Percentiles rank a stretch among this genome's conserved stretches.
phyloP scores from a whole-genome alignment of 35 echinoderm and acorn worm genomes.

The Strongylocentrotus purpuratus region DNA sequence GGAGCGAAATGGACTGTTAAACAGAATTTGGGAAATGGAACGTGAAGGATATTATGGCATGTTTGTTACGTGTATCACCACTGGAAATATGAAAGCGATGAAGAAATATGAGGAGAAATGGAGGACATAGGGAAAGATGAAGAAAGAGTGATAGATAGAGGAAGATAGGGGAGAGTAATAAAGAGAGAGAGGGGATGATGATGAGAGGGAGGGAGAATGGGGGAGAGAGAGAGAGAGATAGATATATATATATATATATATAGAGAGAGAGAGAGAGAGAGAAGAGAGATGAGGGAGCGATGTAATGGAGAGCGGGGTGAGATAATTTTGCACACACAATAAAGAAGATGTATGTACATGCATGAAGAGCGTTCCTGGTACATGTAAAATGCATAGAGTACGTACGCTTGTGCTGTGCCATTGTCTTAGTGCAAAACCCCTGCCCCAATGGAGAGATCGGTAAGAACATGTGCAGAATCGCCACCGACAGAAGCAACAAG shows the following conservation, averaged over 20 bases:
- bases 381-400: background rate
- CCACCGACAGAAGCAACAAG: background rate
- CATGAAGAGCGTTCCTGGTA: background rate
- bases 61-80: background rate
- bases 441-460: background rate
- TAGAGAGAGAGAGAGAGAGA: no score
- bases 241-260: no score
- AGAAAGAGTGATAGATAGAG: background rate
- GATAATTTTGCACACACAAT: background rate
- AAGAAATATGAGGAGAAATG: no score
- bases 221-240: background rate
- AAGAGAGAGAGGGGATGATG: conserved; percentile 5
- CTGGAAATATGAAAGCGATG: background rate
- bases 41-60: background rate
- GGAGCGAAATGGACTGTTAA: background rate
- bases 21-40: background rate
- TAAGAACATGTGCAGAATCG: background rate
- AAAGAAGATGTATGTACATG: background rate
- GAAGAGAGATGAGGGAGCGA: background rate
- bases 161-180: no score
- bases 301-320: background rate
- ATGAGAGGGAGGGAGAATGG: background rate
- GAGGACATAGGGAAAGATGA: background rate
- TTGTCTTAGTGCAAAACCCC: background rate
- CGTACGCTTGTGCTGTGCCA: background rate